Evolutionary conservation across 2,113 vertebrate species (phyloP).

Genomic region (Natator depressus): DNA sequence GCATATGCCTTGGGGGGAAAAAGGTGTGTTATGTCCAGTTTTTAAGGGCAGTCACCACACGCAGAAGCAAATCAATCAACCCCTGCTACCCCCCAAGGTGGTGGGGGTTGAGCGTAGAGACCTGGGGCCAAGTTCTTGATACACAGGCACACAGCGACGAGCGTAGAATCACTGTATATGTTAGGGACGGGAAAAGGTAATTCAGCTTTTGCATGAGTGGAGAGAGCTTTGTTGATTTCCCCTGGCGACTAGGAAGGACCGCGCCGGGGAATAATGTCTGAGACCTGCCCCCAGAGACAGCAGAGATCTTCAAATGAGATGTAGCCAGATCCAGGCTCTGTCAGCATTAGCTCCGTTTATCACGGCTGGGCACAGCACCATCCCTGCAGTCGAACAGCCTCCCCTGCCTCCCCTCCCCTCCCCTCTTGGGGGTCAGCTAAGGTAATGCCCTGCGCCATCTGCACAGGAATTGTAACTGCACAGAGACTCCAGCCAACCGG

Average conservation of each 20-base stretch:
- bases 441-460: constrained; percentile 24
- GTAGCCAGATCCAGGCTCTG: not conserved
- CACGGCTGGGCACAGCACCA: not conserved
- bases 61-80: not conserved
- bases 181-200: constrained; percentile 46
- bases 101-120: not conserved
- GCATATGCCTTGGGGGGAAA: not conserved
- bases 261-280: not conserved
- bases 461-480: not conserved
- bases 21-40: not conserved
- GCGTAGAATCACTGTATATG: constrained; percentile 21
- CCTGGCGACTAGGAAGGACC: not conserved
- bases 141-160: not conserved
- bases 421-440: not conserved
- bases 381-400: not conserved
- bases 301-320: not conserved
- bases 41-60: not conserved
- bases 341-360: not conserved
- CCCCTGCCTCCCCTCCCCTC: not conserved
- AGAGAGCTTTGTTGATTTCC: constrained; percentile 18
- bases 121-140: not conserved
- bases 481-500: not conserved
- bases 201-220: constrained; percentile 36
- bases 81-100: not conserved
- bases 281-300: not conserved